Evolutionary conservation across 2,797 vertebrate genomes (phyloP).

Genomic region (Bradypodion pumilum): DNA sequence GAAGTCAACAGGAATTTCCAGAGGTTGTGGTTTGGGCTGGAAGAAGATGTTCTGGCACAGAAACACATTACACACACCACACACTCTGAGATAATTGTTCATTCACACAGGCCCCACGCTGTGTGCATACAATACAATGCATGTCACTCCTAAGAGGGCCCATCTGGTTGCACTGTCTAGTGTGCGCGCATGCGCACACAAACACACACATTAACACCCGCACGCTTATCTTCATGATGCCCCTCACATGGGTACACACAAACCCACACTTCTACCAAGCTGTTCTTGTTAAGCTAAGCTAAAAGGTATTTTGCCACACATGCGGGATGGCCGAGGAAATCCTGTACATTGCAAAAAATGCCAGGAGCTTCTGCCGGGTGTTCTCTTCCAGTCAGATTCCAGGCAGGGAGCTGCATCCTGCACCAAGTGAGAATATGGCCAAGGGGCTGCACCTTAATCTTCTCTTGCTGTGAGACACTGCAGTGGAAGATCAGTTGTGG

Average conservation of each 20-base stretch:
- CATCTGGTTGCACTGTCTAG: neutral
- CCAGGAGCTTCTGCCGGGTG: neutral
- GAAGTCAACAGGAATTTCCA: slow-evolving; percentile 68
- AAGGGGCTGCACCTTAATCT: neutral
- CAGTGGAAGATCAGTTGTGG: neutral
- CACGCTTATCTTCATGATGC: neutral
- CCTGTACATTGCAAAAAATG: neutral
- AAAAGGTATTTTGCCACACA: neutral
- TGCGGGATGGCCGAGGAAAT: neutral
- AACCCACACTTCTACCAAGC: neutral
- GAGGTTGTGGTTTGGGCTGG: slow-evolving; percentile 66
- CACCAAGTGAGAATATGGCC: neutral
- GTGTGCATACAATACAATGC: neutral
- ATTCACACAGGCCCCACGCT: neutral
- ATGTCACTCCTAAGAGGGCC: neutral
- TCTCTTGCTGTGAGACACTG: neutral
- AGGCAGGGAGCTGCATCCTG: neutral
- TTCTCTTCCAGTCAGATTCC: neutral
- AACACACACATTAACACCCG: neutral
- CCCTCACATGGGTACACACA: neutral
- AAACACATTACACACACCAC: slow-evolving; percentile 47
- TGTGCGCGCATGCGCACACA: no score
- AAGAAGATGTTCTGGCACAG: slow-evolving; percentile 29
- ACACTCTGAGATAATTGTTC: slow-evolving; percentile 43
- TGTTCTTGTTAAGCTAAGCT: neutral